These are phyloP conservation scores for Drosophila orosa DNA, from an alignment of 1,140 invertebrate species.

Conservation along the genomic window DNA sequence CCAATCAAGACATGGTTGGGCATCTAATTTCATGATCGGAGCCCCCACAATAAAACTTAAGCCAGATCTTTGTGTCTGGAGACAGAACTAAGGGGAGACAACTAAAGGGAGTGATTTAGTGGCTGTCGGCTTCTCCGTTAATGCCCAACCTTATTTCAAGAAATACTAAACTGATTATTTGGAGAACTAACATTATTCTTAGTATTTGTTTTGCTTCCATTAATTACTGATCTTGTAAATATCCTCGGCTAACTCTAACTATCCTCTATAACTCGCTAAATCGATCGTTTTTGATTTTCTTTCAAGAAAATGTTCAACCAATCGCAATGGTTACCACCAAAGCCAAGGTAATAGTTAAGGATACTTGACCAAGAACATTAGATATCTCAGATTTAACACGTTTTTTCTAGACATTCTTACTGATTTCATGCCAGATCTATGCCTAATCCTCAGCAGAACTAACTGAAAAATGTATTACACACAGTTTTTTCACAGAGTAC, in stretches of 20 bases:
- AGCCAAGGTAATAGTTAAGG: background rate
- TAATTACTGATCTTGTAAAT: too few species aligned
- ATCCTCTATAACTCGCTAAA: too few species aligned
- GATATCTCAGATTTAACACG: too few species aligned
- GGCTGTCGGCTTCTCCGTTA: too few species aligned
- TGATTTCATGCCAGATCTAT: background rate
- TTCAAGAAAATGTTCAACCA: too few species aligned
- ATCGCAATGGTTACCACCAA: background rate
- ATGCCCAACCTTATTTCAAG: too few species aligned
- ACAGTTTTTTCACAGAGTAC: background rate
- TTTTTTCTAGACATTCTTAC: background rate
- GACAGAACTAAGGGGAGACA: background rate
- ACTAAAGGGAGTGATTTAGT: background rate
- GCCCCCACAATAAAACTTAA: background rate
- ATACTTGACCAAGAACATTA: background rate
- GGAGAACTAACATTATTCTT: background rate
- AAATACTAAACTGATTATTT: too few species aligned
- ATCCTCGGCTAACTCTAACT: too few species aligned
- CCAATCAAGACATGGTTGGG: background rate
- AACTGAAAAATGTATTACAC: background rate
- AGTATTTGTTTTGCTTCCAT: too few species aligned
- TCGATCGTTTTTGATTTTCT: too few species aligned
- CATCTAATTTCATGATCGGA: background rate
- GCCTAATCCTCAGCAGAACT: background rate
- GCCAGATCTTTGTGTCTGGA: too few species aligned